Base-by-base conservation (phyloP, 2,888 invertebrate species). In the Panorpa germanica region DNA sequence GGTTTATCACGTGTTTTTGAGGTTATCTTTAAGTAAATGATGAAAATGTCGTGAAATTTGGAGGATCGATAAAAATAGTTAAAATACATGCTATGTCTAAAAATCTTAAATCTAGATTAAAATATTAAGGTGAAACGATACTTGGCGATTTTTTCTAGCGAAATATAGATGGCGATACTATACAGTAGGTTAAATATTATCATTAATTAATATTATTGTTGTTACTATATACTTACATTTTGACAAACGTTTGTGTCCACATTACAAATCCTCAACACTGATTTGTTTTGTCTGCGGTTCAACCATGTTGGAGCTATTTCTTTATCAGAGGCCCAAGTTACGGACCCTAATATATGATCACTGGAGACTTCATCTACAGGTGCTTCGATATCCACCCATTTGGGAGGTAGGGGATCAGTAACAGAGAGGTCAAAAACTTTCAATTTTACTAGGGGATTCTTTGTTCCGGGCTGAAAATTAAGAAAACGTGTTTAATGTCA, bases 221-320 rank as follows among this genome's bases (percentile, higher is more conserved):
- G 7, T 13, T 24, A 24, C n/a, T 7, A n/a, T n/a, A n/a, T n/a
- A 13, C 25, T 24, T 7, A 24, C 13, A 10, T 30, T 7, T 9
- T 9, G 8, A 8, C 29, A 28, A 10, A 33, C 34, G 10, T 46
- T 45, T 7, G 24, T 32, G 6, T 26, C 41, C 6, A 56, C 38
- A 31, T 61, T 52, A 45, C 78, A 80, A 15, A 69, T 54, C 9
- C 66, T 59, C 23, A 73, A 44, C 13, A 67, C 52, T 19, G 70
- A 63, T 29, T 65, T 43, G 46, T 73, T 91, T 52, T 95, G 93
- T 14, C 80, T 64, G 30, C 93, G 64, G 50, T 90, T 90, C 32
- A 83, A 58, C 76, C 88, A 88, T 4, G 77, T 63, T 1, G 78
- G 73, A 2, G 70, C 53, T 1, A 90, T 47, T 16, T 69, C 63